Base-by-base conservation (phyloP, 2,797 vertebrate genomes). In the Dendrocincla tyrannina region DNA sequence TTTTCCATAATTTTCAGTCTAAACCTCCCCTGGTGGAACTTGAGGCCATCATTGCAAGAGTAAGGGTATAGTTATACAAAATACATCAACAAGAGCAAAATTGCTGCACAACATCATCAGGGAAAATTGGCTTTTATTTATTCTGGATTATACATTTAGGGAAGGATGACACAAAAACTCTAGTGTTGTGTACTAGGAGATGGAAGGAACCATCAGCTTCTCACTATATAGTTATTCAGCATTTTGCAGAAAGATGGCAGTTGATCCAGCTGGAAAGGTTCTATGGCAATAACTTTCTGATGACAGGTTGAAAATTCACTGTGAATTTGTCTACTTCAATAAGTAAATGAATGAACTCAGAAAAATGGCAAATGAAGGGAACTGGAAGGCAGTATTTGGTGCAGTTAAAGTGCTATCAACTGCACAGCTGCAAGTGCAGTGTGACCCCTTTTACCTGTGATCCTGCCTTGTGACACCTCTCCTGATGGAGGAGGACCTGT, bases 401-500 rank as follows among this genome's bases (percentile, higher is more conserved):
- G 58, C 70, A 85, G 74, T 49, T 85, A 73, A 73, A 47, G 70
- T 14, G 5, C 39, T 81, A 41, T 16, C 62, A 74, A 23, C 42
- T 73, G 88, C 17, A 35, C 37, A 47, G n/a, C 49, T 87, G 53
- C 42, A 72, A 52, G 47, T 49, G 76, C 77, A 68, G 60, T 1
- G 1, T 35, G 78, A 68, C 27, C 19, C 62, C 23, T 50, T 89
- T 96, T 96, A 86, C 69, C 91, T 96, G 94, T 20, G 32, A 76
- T 94, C 50, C 73, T 94, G 88, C 76, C 89, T 92, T 22, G 56
- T 72, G 91, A 94, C 73, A 68, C 89, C 68, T 85, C 80, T 96
- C 84, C 94, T 93, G 92, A 77, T 56, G 96, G 80, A 95, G 73
- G 55, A 72, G 89, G 88, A 92, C 87, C 39, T 89, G 58, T 70